phyloP scores from a whole-genome alignment of 2,888 invertebrate genomes.

The Acleris sparsana region DNA sequence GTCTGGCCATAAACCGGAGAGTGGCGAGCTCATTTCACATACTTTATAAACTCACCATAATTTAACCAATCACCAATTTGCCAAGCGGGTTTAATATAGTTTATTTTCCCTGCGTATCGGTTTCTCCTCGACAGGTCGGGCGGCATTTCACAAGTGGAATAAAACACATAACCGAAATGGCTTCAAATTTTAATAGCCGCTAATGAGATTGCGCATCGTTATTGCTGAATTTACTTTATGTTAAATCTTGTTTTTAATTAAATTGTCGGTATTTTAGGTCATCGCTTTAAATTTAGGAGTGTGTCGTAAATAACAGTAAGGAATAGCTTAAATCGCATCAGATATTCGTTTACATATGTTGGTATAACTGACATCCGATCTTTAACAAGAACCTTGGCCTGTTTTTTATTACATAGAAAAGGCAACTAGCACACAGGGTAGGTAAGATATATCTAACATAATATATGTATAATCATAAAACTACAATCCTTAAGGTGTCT shows the following conservation, averaged over 20 bases:
- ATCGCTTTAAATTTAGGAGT: neutral
- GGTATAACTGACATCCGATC: no score
- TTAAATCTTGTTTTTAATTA: neutral
- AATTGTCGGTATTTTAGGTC: neutral
- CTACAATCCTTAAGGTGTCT: no score
- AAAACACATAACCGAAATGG: slow-evolving; percentile 13
- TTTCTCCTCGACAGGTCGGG: slow-evolving; percentile 13
- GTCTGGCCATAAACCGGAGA: neutral
- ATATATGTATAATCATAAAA: no score
- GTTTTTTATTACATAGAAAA: no score
- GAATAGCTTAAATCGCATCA: no score
- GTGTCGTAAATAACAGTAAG: no score
- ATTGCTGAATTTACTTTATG: neutral
- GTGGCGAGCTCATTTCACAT: neutral
- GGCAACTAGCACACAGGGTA: no score
- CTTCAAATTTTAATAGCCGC: slow-evolving; percentile 19
- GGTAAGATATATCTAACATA: no score
- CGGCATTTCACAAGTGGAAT: slow-evolving; percentile 6
- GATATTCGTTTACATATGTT: no score
- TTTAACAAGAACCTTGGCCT: no score
- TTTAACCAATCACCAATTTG: neutral
- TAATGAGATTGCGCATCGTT: slow-evolving; percentile 13
- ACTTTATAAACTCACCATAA: slow-evolving; percentile 14
- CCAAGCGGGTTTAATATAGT: slow-evolving; percentile 8
- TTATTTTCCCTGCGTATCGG: slow-evolving; percentile 14